These are phyloP conservation scores for Tetanocera ferruginea DNA, from an alignment of 2,888 invertebrate species.

Conservation along the genomic window DNA sequence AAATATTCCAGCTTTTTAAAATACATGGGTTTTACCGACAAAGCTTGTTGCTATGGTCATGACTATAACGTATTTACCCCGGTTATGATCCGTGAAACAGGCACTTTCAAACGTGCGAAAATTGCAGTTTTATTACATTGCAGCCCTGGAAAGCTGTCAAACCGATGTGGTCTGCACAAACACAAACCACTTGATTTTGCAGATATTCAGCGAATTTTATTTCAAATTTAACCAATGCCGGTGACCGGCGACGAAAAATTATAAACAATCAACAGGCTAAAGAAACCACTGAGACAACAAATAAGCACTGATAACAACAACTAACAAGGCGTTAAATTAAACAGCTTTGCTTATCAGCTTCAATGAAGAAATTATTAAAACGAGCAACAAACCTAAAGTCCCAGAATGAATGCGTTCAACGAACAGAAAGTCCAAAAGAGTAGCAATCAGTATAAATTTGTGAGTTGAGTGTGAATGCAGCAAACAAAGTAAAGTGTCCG, in stretches of 20 bases:
- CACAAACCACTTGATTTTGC: too few relatives aligned
- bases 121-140: too few relatives aligned
- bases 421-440: neutral
- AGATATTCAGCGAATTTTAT: too few relatives aligned
- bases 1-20: too few relatives aligned
- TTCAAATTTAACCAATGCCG: neutral
- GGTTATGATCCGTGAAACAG: too few relatives aligned
- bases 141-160: too few relatives aligned
- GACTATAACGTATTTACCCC: too few relatives aligned
- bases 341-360: slow-evolving; percentile 10
- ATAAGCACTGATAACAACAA: neutral
- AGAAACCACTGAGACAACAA: neutral
- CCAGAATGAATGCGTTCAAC: neutral
- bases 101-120: too few relatives aligned
- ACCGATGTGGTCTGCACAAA: too few relatives aligned
- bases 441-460: slow-evolving; percentile 10
- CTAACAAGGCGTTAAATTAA: neutral
- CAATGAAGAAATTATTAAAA: neutral
- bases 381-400: neutral
- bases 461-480: neutral
- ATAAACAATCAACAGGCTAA: neutral
- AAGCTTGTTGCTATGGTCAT: too few relatives aligned
- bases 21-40: too few relatives aligned
- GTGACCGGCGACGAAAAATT: neutral
- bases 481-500: neutral